Percentiles rank a stretch among this genome's conserved stretches.
phyloP scores from a whole-genome alignment of 2,888 invertebrate genomes.

The Standfussiana lucernea region DNA sequence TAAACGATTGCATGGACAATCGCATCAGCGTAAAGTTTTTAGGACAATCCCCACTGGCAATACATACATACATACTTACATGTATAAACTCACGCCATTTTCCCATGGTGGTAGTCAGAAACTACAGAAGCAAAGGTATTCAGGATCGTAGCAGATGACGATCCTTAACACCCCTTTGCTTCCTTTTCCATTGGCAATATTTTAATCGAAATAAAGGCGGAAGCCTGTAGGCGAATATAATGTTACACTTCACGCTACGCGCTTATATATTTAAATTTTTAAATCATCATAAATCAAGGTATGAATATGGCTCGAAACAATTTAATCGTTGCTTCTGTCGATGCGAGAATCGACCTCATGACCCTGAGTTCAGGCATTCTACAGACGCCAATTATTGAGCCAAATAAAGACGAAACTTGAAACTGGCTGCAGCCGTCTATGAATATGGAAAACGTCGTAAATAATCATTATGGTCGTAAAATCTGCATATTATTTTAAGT shows the following conservation, averaged over 20 bases:
- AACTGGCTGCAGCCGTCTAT: constrained; percentile 8
- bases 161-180: background rate
- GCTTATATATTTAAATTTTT: background rate
- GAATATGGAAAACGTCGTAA: constrained; percentile 22
- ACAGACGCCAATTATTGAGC: constrained; percentile 25
- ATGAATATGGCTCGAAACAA: background rate
- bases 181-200: background rate
- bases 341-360: constrained; percentile 11
- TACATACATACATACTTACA: background rate
- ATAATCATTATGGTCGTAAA: constrained; percentile 25
- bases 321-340: constrained; percentile 5
- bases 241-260: background rate
- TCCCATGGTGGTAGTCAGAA: background rate
- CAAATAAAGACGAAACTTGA: constrained; percentile 20
- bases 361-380: constrained; percentile 24
- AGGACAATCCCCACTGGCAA: background rate
- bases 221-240: background rate
- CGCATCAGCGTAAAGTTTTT: background rate
- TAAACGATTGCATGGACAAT: background rate
- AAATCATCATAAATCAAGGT: background rate
- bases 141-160: too few species aligned
- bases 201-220: background rate
- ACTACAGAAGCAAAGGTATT: too few species aligned
- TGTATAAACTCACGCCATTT: background rate
- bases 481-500: constrained; percentile 24